Conservation (phyloP, 1,140 invertebrate species). For the Nasonia vitripennis region DNA sequence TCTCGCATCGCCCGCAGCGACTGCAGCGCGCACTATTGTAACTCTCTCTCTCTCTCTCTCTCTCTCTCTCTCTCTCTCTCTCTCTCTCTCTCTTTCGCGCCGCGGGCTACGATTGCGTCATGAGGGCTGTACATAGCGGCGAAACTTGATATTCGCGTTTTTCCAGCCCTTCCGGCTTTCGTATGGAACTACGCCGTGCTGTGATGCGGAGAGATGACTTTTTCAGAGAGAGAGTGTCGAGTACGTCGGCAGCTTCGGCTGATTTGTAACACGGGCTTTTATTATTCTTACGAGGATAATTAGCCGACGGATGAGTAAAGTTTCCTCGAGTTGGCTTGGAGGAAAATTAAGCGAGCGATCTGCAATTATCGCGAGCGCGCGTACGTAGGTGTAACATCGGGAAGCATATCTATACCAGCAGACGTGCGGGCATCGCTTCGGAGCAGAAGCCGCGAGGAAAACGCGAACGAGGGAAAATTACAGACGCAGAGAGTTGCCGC, state of each 20-base stretch:
- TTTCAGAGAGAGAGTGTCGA: not conserved
- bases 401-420: too few species aligned
- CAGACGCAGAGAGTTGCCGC: not conserved
- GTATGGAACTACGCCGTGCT: too few species aligned
- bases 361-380: not conserved
- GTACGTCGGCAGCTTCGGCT: not conserved
- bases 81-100: not conserved
- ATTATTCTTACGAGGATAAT: too few species aligned
- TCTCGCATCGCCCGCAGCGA: not conserved
- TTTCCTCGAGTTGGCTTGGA: not conserved
- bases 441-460: not conserved
- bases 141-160: not conserved
- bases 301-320: too few species aligned
- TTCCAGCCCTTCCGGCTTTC: not conserved
- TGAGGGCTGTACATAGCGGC: not conserved
- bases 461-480: constrained; percentile 4
- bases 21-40: not conserved
- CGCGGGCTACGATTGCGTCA: not conserved
- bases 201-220: not conserved
- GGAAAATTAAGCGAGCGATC: not conserved
- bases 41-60: not conserved
- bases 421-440: too few species aligned
- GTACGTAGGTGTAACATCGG: not conserved
- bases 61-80: not conserved
- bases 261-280: too few species aligned